These are phyloP conservation scores for Limnephilus marmoratus DNA, from an alignment of 2,888 invertebrate species.

Conservation along the genomic window DNA sequence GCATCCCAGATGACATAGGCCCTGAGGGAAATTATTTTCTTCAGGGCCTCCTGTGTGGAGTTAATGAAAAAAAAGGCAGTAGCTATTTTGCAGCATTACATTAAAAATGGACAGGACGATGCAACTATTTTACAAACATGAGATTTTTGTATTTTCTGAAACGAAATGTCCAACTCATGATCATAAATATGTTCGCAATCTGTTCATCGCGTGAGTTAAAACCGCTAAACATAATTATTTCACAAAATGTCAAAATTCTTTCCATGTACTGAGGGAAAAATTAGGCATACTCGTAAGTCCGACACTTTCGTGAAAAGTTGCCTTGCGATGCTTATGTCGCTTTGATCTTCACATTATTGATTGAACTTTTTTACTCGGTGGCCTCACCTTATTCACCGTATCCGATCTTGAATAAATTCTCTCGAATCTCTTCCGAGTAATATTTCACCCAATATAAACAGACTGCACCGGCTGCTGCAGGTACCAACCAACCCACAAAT, in stretches of 20 bases:
- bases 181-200: neutral
- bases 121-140: neutral
- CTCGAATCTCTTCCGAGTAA: neutral
- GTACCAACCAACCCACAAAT: neutral
- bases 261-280: neutral
- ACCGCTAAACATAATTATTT: neutral
- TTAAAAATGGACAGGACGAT: neutral
- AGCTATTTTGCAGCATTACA: neutral
- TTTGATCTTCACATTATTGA: neutral
- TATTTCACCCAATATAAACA: slow-evolving; percentile 30
- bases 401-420: neutral
- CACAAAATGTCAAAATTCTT: neutral
- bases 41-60: too few species aligned
- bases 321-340: neutral
- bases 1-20: too few species aligned
- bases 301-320: neutral
- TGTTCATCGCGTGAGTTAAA: slow-evolving; percentile 12
- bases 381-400: neutral
- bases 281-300: neutral
- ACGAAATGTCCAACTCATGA: neutral
- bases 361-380: neutral
- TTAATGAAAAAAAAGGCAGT: too few species aligned
- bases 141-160: neutral
- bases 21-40: too few species aligned
- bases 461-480: slow-evolving; percentile 30